Conservation (phyloP, 2,113 vertebrate species). For the Solea solea region DNA sequence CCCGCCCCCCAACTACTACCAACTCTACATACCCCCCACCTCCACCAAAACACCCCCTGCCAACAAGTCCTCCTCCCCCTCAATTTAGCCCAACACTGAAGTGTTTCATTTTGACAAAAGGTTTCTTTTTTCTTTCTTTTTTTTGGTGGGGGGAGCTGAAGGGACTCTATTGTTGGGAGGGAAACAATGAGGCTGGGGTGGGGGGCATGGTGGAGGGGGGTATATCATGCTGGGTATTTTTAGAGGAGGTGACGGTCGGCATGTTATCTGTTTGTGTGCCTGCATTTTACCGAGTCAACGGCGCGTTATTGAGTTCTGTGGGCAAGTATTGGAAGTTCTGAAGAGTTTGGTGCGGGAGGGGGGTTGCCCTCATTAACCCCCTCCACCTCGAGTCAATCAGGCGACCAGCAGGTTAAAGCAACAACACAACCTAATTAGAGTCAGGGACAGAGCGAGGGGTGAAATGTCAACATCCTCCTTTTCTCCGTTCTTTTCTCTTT, state of each 20-base stretch:
- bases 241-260: slow-evolving; percentile 33
- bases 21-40: slow-evolving; percentile 24
- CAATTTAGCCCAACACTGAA: slow-evolving; percentile 80
- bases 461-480: slow-evolving; percentile 83
- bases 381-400: slow-evolving; percentile 72
- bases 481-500: slow-evolving; percentile 35
- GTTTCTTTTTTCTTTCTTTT: slow-evolving; percentile 52
- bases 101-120: slow-evolving; percentile 82
- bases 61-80: slow-evolving; percentile 64
- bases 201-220: slow-evolving; percentile 43
- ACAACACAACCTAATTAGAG: slow-evolving; percentile 88
- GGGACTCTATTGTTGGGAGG: slow-evolving; percentile 82
- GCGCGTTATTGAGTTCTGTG: slow-evolving; percentile 68
- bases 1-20: slow-evolving; percentile 46
- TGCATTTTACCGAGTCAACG: slow-evolving; percentile 54
- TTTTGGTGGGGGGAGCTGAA: slow-evolving; percentile 58
- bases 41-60: slow-evolving; percentile 17
- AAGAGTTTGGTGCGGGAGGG: slow-evolving; percentile 79
- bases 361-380: slow-evolving; percentile 76
- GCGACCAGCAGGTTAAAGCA: slow-evolving; percentile 85
- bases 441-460: slow-evolving; percentile 75
- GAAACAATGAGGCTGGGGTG: slow-evolving; percentile 81
- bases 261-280: slow-evolving; percentile 54
- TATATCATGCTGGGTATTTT: slow-evolving; percentile 65
- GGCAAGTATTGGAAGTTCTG: slow-evolving; percentile 52